Conservation (phyloP, 2,113 vertebrate species). For the Pithys albifrons region DNA sequence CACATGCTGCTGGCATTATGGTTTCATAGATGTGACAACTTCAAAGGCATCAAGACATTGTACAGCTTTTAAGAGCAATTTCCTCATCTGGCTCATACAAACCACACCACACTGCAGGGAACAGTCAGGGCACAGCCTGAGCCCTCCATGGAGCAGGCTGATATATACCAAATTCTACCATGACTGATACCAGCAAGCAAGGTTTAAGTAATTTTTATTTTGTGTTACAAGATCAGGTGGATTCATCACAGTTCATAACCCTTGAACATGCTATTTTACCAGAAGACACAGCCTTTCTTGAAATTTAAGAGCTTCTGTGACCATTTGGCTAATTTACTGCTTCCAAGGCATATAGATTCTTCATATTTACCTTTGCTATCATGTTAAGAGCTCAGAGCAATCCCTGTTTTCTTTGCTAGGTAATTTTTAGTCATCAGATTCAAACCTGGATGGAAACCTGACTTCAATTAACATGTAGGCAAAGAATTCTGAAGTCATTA, state of each 20-base stretch:
- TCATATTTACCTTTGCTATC: background rate
- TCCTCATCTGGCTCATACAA: background rate
- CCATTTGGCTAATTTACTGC: background rate
- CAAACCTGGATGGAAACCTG: background rate
- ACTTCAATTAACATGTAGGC: background rate
- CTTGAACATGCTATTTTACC: background rate
- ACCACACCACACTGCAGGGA: accelerated
- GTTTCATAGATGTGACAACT: background rate
- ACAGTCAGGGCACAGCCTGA: background rate
- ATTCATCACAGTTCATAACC: background rate
- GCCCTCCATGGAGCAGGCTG: background rate
- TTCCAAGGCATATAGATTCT: background rate
- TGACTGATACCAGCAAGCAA: background rate
- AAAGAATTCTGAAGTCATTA: background rate
- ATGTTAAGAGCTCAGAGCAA: background rate
- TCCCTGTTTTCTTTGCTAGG: background rate
- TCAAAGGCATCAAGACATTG: background rate
- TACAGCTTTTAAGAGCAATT: background rate
- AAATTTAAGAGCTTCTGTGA: background rate
- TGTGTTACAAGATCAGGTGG: background rate
- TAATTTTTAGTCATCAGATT: background rate
- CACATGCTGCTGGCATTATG: accelerated
- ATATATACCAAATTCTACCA: background rate
- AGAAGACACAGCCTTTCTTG: background rate
- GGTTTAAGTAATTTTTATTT: background rate